Evolutionary conservation across 1,140 invertebrate species (phyloP), one percentile per base, ranked within the genome.

Genomic region (Hestina assimilis): DNA sequence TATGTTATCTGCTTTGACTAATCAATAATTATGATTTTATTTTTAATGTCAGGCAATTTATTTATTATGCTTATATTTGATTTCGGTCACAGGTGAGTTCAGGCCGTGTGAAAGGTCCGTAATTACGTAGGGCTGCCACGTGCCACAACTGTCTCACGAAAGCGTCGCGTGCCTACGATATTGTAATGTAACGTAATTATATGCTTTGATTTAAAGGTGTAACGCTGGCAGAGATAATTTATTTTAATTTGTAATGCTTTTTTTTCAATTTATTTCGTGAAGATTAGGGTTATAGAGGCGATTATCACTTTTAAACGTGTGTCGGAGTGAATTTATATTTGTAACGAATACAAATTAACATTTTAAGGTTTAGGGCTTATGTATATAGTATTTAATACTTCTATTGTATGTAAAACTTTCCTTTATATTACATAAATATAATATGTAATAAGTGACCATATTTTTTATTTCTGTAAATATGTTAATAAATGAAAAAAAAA

Each of bases 151-250:
- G 45, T 40, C 45, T 46, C 45, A 31, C 38, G 35, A 57, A 57
- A 8, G 24, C 43, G 19, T 41, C 54, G 45, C 54, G 33, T 48
- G 40, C n/a, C 19, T 21, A 40, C 29, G 23, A 23, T 40, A 15
- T 20, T 14, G 20, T 50, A 57, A 57, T 42, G 47, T 26, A 33
- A 42, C 29, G 21, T 58, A 58, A 58, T 58, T 58, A 58, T 58
- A 58, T 58, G 17, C 55, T 45, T 23, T 23, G 47, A 56, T 47
- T 38, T 21, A 40, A 28, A 56, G 42, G 31, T 41, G 53, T 40
- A 46, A 46, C 31, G 31, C 40, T 29, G 43, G 19, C 21, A 23
- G 12, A 47, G 29, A 33, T 47, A 47, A 56, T 56, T 56, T 56
- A 47, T 56, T 47, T 56, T 56, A 46, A 56, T 56, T 56, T 56